phyloP scores from a whole-genome alignment of 2,888 invertebrate genomes.

The Drosophila vallismaia region DNA sequence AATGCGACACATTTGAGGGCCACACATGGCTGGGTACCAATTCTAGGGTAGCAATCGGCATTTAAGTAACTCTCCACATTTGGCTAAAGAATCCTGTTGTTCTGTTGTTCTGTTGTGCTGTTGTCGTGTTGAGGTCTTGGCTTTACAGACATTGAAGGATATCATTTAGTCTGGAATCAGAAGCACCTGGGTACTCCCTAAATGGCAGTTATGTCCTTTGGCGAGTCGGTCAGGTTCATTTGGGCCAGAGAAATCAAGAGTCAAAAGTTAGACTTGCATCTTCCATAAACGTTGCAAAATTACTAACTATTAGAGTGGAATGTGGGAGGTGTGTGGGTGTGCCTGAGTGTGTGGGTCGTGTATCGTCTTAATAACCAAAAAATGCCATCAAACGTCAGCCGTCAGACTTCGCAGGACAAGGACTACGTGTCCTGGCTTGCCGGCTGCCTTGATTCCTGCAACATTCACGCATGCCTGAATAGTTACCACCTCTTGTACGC shows the following conservation, averaged over 20 bases:
- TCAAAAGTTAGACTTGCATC: constrained; percentile 61
- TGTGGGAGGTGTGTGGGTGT: constrained; percentile 28
- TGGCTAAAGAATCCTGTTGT: no score
- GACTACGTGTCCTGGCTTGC: constrained; percentile 26
- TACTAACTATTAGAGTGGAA: constrained; percentile 58
- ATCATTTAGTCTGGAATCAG: not conserved
- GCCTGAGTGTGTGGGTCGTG: constrained; percentile 20
- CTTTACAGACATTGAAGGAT: not conserved
- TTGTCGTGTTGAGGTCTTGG: no score
- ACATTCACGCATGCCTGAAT: constrained; percentile 65
- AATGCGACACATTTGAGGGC: constrained; percentile 57
- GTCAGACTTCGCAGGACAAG: constrained; percentile 26
- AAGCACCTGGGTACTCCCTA: not conserved
- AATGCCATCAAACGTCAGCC: constrained; percentile 68
- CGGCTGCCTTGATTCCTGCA: constrained; percentile 46
- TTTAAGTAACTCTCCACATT: not conserved
- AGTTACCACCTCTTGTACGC: not conserved
- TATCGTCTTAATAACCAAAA: constrained; percentile 76
- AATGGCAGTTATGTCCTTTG: constrained; percentile 25
- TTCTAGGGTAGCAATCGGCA: constrained; percentile 17
- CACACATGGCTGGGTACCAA: constrained; percentile 13
- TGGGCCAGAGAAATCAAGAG: constrained; percentile 75
- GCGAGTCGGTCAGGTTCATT: constrained; percentile 64
- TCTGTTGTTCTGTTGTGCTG: no score
- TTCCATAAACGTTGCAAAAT: constrained; percentile 57